Conservation (phyloP, 1,140 invertebrate genomes). For the Calycopis cecrops region DNA sequence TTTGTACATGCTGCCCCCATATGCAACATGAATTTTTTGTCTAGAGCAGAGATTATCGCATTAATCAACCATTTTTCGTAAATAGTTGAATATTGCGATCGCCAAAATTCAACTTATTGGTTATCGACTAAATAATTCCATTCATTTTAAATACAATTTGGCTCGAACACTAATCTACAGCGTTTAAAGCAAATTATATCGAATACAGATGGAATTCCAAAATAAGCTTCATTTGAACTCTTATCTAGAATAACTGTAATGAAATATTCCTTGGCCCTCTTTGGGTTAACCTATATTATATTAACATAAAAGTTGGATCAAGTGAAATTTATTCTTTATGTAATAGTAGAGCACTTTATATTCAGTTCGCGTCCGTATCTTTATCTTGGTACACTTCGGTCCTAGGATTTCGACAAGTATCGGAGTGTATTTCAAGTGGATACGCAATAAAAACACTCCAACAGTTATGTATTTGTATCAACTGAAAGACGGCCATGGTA, state of each 20-base stretch:
- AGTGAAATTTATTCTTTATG: conserved; percentile 42
- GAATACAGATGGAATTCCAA: conserved; percentile 5
- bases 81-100: too few relatives aligned
- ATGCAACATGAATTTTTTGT: too few relatives aligned
- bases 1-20: too few relatives aligned
- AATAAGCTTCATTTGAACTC: conserved; percentile 10
- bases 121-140: too few relatives aligned
- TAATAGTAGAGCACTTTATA: conserved; percentile 41
- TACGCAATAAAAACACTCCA: neutral
- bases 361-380: conserved; percentile 35
- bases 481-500: too few relatives aligned
- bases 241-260: conserved; percentile 14
- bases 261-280: conserved; percentile 14
- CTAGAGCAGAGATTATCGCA: too few relatives aligned
- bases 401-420: conserved; percentile 18
- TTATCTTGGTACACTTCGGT: conserved; percentile 20
- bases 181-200: neutral
- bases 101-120: too few relatives aligned
- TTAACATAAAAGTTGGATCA: conserved; percentile 36
- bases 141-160: neutral
- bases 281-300: conserved; percentile 25
- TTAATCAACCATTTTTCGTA: too few relatives aligned
- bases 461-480: neutral
- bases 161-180: neutral
- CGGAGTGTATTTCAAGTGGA: conserved; percentile 13